These are phyloP conservation scores for Amphipyra tragopoginis DNA, from an alignment of 2,888 invertebrate species.

Conservation along the genomic window DNA sequence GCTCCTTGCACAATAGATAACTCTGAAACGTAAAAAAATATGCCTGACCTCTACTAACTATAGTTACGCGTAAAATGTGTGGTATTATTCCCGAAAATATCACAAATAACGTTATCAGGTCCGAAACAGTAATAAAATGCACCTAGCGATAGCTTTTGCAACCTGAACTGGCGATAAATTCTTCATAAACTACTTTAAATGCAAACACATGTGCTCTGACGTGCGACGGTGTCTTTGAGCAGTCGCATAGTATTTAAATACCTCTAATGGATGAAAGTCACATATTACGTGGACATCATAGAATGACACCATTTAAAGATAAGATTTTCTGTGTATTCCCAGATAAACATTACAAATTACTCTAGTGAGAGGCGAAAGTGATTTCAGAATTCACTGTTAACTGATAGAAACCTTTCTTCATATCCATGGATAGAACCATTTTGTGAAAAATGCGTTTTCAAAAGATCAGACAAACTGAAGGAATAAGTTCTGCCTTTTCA, in stretches of 20 bases:
- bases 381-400: neutral
- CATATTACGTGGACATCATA: neutral
- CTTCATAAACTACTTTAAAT: constrained; percentile 48
- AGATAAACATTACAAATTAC: too few relatives aligned
- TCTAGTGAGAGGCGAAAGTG: too few relatives aligned
- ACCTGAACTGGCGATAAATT: constrained; percentile 68
- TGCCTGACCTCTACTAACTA: constrained; percentile 42
- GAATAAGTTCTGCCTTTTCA: neutral
- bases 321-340: constrained; percentile 4
- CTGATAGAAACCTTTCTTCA: neutral
- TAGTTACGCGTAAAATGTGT: constrained; percentile 32
- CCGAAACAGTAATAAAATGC: constrained; percentile 66
- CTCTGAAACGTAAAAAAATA: constrained; percentile 3
- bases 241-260: constrained; percentile 14
- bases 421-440: neutral
- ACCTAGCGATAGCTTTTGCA: constrained; percentile 78
- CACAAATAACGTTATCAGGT: constrained; percentile 38
- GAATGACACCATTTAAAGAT: neutral
- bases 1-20: constrained; percentile 22
- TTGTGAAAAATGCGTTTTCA: neutral
- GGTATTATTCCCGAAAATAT: constrained; percentile 45
- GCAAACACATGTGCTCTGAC: constrained; percentile 12
- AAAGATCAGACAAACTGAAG: neutral
- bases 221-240: constrained; percentile 23
- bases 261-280: constrained; percentile 3